phyloP scores from a whole-genome alignment of 2,888 invertebrate genomes.

The Chloromyia formosa region DNA sequence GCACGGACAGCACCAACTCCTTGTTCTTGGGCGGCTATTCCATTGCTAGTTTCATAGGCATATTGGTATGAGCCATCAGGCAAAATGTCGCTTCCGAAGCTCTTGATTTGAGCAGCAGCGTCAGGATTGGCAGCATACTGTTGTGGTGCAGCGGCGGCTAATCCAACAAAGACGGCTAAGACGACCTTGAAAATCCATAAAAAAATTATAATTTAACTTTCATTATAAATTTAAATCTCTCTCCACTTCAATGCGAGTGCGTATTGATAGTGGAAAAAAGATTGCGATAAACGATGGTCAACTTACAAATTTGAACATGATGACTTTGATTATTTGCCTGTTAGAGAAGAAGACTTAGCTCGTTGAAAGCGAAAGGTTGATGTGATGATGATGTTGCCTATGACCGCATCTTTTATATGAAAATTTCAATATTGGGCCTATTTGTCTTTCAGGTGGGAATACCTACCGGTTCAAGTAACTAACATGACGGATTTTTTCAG shows the following conservation, averaged over 20 bases:
- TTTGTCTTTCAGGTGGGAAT: slow-evolving; percentile 31
- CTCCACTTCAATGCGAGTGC: background rate
- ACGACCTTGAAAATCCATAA: slow-evolving; percentile 26
- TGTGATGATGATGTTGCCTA: slow-evolving; percentile 18
- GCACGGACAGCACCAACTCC: slow-evolving; percentile 37
- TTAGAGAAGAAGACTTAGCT: slow-evolving; percentile 21
- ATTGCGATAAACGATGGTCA: slow-evolving; percentile 10
- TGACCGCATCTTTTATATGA: slow-evolving; percentile 40
- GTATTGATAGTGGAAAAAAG: slow-evolving; percentile 1
- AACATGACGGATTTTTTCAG: slow-evolving; percentile 26
- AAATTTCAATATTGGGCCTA: slow-evolving; percentile 36
- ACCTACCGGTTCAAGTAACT: background rate
- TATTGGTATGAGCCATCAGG: slow-evolving; percentile 37
- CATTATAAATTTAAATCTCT: slow-evolving; percentile 3
- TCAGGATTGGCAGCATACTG: slow-evolving; percentile 36
- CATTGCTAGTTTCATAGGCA: slow-evolving; percentile 32
- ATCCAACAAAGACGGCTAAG: slow-evolving; percentile 17
- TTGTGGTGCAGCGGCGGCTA: slow-evolving; percentile 25
- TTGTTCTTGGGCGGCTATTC: slow-evolving; percentile 41
- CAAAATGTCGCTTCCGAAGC: slow-evolving; percentile 29
- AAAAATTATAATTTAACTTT: slow-evolving; percentile 9
- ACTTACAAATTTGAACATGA: slow-evolving; percentile 43
- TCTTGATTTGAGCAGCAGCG: slow-evolving; percentile 33
- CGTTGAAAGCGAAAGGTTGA: slow-evolving; percentile 32
- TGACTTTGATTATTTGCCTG: slow-evolving; percentile 25